A percentile compares a stretch with the other conserved stretches of the same genome.
phyloP scores from a whole-genome alignment of 1,140 invertebrate genomes.

The Tribolium castaneum region DNA sequence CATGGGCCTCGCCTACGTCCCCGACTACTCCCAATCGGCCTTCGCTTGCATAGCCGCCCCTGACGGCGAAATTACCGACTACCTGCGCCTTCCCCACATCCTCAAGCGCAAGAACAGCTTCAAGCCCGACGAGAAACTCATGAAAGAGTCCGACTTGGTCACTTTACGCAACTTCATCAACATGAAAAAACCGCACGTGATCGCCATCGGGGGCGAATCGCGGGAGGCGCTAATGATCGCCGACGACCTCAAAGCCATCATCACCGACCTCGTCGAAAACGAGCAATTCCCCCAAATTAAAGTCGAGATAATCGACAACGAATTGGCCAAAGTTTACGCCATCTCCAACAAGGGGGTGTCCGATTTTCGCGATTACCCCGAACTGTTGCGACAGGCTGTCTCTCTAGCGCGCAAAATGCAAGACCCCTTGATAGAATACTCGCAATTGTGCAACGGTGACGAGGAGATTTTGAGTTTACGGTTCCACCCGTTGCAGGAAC shows the following conservation, averaged over 20 bases:
- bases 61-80: conserved; percentile 93
- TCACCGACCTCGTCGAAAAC: conserved; percentile 81
- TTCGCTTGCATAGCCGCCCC: conserved; percentile 89
- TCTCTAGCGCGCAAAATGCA: conserved; percentile 92
- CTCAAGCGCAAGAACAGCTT: conserved; percentile 84
- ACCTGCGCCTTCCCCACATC: conserved; percentile 86
- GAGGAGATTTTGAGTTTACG: conserved; percentile 96
- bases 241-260: conserved; percentile 84
- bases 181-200: conserved; percentile 93
- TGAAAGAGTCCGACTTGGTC: conserved; percentile 85
- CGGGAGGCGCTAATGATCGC: conserved; percentile 87
- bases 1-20: conserved; percentile 88
- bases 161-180: conserved; percentile 88
- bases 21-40: conserved; percentile 86
- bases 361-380: conserved; percentile 94
- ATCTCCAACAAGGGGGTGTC: conserved; percentile 87
- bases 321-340: conserved; percentile 90
- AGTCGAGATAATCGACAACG: conserved; percentile 94
- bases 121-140: conserved; percentile 75
- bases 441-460: conserved; percentile 93
- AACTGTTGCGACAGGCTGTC: conserved; percentile 88
- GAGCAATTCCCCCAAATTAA: conserved; percentile 90
- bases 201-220: conserved; percentile 91
- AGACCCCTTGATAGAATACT: conserved; percentile 96
- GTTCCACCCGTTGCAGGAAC: conserved; percentile 90